These are phyloP conservation scores for Idaea biselata DNA, from an alignment of 2,888 invertebrate genomes.

Conservation along the genomic window DNA sequence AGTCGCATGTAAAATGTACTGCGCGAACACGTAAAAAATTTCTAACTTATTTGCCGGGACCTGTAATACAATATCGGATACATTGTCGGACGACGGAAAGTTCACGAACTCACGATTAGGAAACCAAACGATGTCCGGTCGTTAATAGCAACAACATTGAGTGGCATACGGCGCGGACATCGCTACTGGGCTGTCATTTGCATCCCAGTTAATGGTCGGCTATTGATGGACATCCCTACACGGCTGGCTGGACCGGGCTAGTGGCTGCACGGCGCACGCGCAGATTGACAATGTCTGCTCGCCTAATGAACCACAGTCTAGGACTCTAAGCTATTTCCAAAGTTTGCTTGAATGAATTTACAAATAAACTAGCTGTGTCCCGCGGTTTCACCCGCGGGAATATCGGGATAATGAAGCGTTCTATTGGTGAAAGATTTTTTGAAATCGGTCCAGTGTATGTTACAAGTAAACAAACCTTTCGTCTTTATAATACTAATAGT, in stretches of 20 bases:
- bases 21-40: no score
- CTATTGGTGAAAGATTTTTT: no score
- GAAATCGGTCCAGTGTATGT: no score
- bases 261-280: slow-evolving; percentile 30
- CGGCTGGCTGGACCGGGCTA: not conserved
- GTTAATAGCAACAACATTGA: not conserved
- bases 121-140: not conserved
- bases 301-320: slow-evolving; percentile 46
- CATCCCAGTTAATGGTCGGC: not conserved
- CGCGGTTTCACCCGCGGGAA: no score
- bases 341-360: slow-evolving; percentile 8
- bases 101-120: not conserved
- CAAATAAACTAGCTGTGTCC: no score
- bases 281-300: slow-evolving; percentile 63
- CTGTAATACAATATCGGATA: no score
- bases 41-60: no score
- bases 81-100: not conserved
- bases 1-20: no score
- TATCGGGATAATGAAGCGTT: no score
- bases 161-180: not conserved
- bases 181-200: not conserved
- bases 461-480: no score
- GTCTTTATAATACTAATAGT: no score
- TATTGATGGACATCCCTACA: not conserved
- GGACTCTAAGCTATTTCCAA: not conserved